These are phyloP conservation scores for Myotis daubentonii DNA, from an alignment of 2,797 vertebrate genomes.

Conservation along the genomic window DNA sequence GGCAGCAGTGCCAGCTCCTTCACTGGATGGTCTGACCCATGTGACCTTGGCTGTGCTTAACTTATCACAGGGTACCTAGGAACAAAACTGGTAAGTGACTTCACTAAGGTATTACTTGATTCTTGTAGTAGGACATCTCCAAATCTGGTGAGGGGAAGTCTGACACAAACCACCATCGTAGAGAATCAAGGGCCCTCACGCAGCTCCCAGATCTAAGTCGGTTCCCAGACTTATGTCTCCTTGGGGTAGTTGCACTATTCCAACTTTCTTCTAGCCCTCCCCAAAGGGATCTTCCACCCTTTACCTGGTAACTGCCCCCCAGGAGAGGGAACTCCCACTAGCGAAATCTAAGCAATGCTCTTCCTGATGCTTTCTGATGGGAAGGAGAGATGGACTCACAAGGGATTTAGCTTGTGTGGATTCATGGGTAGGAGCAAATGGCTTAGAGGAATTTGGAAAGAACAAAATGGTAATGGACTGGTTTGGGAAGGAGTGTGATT, in stretches of 20 bases:
- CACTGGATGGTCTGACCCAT: not conserved
- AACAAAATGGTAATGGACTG: not conserved
- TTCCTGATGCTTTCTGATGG: not conserved
- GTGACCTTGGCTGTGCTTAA: not conserved
- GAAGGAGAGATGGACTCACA: not conserved
- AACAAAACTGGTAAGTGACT: not conserved
- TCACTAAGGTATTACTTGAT: not conserved
- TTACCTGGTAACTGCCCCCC: not conserved
- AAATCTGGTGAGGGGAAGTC: not conserved
- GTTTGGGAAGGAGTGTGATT: not conserved
- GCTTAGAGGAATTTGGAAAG: not conserved
- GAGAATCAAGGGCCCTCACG: not conserved
- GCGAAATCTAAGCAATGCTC: not conserved
- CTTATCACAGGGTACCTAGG: not conserved
- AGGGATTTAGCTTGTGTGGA: not conserved
- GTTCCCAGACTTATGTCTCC: not conserved
- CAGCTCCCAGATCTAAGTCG: not conserved
- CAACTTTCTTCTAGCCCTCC: not conserved
- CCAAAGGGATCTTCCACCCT: not conserved
- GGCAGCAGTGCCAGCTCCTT: not conserved
- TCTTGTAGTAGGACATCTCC: not conserved
- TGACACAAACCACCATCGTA: fast-evolving
- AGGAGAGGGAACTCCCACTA: not conserved
- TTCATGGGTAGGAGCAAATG: not conserved
- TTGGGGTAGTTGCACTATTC: not conserved